Evolutionary conservation across 2,113 vertebrate species (phyloP), one percentile per base, ranked within the genome.

Genomic region (Geococcyx californianus): DNA sequence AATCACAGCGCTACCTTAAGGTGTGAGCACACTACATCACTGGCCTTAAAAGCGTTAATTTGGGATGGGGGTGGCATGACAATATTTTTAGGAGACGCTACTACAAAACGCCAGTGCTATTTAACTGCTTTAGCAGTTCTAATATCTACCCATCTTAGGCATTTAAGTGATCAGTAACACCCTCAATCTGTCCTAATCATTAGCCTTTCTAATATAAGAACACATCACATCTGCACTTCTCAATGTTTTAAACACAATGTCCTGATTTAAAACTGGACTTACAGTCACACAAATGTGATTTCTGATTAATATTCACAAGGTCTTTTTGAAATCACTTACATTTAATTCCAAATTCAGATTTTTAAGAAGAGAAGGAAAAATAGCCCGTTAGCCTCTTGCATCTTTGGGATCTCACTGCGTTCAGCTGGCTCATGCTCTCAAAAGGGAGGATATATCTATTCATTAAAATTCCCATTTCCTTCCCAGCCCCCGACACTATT

Each of bases 1-100:
- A 98, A 97, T 98, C 97, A 98, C 90, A 58, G 83, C 42, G 82
- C 96, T 96, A 97, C 96, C 96, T 97, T 96, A 97, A 97, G 83
- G 95, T 97, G 94, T 77, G 86, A 95, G 95, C 87, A 84, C 63
- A 64, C 60, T 79, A 68, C 64, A 90, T 95, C 94, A 89, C 78
- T 96, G 89, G 90, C 91, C 91, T 91, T 81, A 92, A 91, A 95
- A 96, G 72, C 68, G 44, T 86, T 97, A 87, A 96, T 97, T 95
- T 97, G 79, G 72, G 49, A 74, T 88, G 94, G 89, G 79, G 93
- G 70, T 66, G 94, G 80, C 25, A 82, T 58, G 68, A 73, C 38
- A 97, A 89, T 97, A 96, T 97, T 97, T 98, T 97, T 97, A 95
- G 88, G 82, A 96, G 87, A 88, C 63, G 64, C 87, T 97, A 95